phyloP scores from a whole-genome alignment of 1,140 invertebrate species.

The Panagrolaimus sp. region DNA sequence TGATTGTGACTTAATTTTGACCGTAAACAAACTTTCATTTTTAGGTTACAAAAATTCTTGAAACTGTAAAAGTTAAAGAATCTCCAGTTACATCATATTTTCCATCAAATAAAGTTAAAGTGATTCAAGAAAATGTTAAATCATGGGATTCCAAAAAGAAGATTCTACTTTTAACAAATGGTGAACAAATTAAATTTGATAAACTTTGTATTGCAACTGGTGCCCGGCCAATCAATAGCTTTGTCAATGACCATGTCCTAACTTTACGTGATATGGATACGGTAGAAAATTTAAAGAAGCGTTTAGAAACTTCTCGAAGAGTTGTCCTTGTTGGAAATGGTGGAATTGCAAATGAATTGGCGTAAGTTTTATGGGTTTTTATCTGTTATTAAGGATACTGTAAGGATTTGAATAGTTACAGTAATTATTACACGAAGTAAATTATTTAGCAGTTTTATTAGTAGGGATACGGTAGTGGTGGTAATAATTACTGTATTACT shows the following conservation, averaged over 20 bases:
- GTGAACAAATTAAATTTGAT: constrained; percentile 20
- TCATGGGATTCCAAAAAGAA: constrained; percentile 24
- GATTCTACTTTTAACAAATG: constrained; percentile 14
- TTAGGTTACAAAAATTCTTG: not conserved
- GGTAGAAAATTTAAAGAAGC: constrained; percentile 23
- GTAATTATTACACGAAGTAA: no score
- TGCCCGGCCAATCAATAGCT: constrained; percentile 21
- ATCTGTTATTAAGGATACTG: not conserved
- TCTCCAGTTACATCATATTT: not conserved
- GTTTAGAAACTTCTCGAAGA: constrained; percentile 21
- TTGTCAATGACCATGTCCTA: constrained; percentile 24
- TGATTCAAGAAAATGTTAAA: constrained; percentile 36
- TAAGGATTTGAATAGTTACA: no score
- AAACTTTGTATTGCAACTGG: constrained; percentile 37
- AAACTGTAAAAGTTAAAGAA: not conserved
- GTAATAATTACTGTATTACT: no score
- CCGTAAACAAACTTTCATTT: not conserved
- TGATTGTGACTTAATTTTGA: no score
- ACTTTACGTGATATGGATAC: constrained; percentile 33
- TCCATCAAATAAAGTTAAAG: constrained; percentile 9
- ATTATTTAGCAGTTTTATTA: no score
- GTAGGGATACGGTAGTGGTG: no score
- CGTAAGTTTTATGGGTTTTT: constrained; percentile 18
- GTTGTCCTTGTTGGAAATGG: constrained; percentile 38
- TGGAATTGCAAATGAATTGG: constrained; percentile 42